A percentile compares a stretch with the other conserved stretches of the same genome.
phyloP scores from a whole-genome alignment of 2,797 vertebrate genomes.

The Rousettus madagascariensis region DNA sequence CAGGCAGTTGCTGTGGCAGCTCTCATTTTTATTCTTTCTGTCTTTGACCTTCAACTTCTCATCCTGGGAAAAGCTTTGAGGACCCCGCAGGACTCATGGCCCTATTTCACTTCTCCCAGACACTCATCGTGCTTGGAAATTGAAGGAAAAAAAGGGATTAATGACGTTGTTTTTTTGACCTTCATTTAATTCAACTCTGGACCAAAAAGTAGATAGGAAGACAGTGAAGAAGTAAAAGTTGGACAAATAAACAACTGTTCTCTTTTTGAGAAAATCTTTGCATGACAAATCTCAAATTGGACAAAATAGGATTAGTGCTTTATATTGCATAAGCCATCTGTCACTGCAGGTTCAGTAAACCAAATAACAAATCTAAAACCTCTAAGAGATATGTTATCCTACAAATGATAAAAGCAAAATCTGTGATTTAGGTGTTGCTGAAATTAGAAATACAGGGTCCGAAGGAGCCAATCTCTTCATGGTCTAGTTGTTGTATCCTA shows the following conservation, averaged over 20 bases:
- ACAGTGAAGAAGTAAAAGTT: constrained; percentile 38
- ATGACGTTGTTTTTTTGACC: constrained; percentile 43
- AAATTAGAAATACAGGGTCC: constrained; percentile 13
- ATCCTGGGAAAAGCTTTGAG: constrained; percentile 10
- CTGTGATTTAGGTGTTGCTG: constrained; percentile 13
- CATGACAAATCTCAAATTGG: constrained; percentile 45
- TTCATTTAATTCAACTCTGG: constrained; percentile 47
- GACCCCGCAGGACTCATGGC: neutral
- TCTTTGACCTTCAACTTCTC: constrained; percentile 43
- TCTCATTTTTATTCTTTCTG: constrained; percentile 35
- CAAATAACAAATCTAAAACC: constrained; percentile 51
- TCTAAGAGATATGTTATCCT: constrained; percentile 37
- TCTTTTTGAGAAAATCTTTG: constrained; percentile 56
- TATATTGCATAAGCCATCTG: constrained; percentile 59
- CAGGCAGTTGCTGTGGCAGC: neutral
- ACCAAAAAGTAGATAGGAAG: constrained; percentile 44
- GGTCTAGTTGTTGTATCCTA: neutral
- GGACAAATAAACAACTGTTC: constrained; percentile 35
- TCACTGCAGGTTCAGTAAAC: constrained; percentile 50
- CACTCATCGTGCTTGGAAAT: neutral
- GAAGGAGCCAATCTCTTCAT: constrained; percentile 32
- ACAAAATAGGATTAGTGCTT: constrained; percentile 55
- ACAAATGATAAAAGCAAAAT: constrained; percentile 45
- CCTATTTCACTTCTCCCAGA: neutral
- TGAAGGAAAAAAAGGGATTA: constrained; percentile 52